A percentile compares a stretch with the other conserved stretches of the same genome.
Evolutionary conservation across 2,113 vertebrate genomes (phyloP).

Genomic region (Bufo bufo): DNA sequence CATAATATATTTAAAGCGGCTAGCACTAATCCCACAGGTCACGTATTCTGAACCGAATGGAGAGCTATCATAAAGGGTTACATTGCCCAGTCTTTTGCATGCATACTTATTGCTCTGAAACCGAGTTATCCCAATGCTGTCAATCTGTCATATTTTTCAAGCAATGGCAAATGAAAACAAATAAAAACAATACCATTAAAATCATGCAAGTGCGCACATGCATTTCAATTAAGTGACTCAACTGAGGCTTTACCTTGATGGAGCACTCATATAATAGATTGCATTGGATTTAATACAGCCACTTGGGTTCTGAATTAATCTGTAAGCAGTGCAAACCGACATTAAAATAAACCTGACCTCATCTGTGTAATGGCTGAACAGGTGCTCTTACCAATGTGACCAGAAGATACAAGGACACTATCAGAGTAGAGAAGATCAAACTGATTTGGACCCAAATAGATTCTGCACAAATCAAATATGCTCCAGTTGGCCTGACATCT

Average conservation of each 20-base stretch:
- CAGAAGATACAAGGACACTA: not conserved
- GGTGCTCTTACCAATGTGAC: conserved; percentile 11
- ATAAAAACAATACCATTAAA: conserved; percentile 52
- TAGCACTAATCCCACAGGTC: not conserved
- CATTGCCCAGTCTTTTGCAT: not conserved
- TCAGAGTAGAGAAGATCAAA: not conserved
- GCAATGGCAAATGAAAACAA: conserved; percentile 16
- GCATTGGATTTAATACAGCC: conserved; percentile 44
- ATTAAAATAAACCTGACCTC: conserved; percentile 11
- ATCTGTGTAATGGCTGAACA: conserved; percentile 35
- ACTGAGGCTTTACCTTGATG: conserved; percentile 42
- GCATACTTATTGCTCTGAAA: conserved; percentile 37
- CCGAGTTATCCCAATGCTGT: not conserved
- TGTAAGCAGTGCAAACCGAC: conserved; percentile 3
- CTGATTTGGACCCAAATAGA: no score
- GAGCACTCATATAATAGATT: conserved; percentile 46
- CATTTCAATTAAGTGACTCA: conserved; percentile 53
- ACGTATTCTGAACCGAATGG: not conserved
- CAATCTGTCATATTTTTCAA: conserved; percentile 42
- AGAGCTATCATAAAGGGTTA: conserved; percentile 31
- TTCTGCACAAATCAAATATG: no score
- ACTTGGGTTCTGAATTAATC: conserved; percentile 32
- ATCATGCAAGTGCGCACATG: conserved; percentile 19
- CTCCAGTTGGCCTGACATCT: no score
- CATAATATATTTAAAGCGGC: not conserved